These are phyloP conservation scores for Mesoclemmys tuberculata DNA, from an alignment of 2,113 vertebrate genomes.

Conservation along the genomic window DNA sequence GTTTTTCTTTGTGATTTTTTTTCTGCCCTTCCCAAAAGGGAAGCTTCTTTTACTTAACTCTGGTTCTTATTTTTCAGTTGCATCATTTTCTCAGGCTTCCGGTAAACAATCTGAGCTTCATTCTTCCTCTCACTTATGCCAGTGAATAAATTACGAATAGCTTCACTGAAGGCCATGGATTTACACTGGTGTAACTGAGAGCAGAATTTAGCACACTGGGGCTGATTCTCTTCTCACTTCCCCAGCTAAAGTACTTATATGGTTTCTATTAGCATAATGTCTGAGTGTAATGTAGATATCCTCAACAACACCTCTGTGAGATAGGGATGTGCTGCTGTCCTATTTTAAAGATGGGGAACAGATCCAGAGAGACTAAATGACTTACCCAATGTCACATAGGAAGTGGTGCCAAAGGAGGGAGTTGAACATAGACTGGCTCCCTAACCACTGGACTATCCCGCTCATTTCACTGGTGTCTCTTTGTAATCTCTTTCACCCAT, in stretches of 20 bases:
- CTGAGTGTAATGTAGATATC: not conserved
- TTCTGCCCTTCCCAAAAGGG: not conserved
- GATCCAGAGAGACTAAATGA: not conserved
- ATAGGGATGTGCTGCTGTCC: not conserved
- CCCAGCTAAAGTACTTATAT: not conserved
- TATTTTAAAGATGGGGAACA: not conserved
- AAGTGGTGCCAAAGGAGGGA: not conserved
- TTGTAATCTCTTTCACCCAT: not conserved
- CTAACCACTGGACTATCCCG: not conserved
- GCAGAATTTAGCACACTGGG: not conserved
- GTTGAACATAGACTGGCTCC: not conserved
- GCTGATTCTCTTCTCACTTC: not conserved
- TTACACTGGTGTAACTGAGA: accelerated
- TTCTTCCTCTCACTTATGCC: not conserved
- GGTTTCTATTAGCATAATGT: not conserved
- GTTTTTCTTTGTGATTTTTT: not conserved
- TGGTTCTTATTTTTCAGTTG: not conserved
- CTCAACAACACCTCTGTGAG: not conserved
- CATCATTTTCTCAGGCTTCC: not conserved
- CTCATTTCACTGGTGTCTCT: not conserved
- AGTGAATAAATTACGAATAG: not conserved
- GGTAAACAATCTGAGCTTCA: not conserved
- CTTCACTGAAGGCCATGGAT: not conserved
- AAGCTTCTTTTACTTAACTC: not conserved
- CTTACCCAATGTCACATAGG: not conserved